Base-by-base conservation (phyloP, 2,113 vertebrate genomes). In the Podilymbus podiceps region DNA sequence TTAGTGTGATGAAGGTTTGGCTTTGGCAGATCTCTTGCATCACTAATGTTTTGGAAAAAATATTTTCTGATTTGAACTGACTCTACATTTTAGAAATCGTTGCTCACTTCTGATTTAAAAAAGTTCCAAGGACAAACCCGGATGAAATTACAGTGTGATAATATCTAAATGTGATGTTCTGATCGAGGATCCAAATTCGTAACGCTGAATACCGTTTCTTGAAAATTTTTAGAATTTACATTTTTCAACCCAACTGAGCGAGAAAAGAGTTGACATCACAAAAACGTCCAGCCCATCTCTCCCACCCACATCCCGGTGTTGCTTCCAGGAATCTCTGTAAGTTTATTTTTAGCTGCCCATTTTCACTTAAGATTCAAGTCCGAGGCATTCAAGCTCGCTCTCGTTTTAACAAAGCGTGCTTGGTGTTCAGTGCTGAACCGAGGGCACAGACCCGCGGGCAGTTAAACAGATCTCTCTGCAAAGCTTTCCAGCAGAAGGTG, bases 341-440 rank as follows among this genome's bases (percentile, higher is more conserved):
- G 25, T 52, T 92, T 94, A 94, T 87, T 92, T 92, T 94, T 86
- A 94, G 81, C 72, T 23, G 3, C 24, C 72, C 25, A 3, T 71
- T 87, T 75, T 44, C 72, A 46, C 76, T 75, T 14, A 31, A 35
- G 35, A 62, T 75, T 75, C 33, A 33, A 67, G 68, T 19, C 58
- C 73, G 42, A 55, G 75, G 85, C 72, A 8, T 44, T 33, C 60
- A 16, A 31, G 72, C 89, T 91, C n/a, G 0, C 50, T 69, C 60
- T 12, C 11, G 1, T 55, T 72, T 30, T 28, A 73, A 31, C 66
- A 44, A n/a, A 63, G 18, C 71, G 5, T 6, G 9, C 47, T 71
- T 38, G 42, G 79, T 1, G n/a, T 75, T 85, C 78, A 19, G 81
- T 2, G 2, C 55, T 24, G 69, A 67, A 42, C 60, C 1, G 6